Evolutionary conservation across 2,113 vertebrate genomes (phyloP).

Genomic region (Gambusia affinis): DNA sequence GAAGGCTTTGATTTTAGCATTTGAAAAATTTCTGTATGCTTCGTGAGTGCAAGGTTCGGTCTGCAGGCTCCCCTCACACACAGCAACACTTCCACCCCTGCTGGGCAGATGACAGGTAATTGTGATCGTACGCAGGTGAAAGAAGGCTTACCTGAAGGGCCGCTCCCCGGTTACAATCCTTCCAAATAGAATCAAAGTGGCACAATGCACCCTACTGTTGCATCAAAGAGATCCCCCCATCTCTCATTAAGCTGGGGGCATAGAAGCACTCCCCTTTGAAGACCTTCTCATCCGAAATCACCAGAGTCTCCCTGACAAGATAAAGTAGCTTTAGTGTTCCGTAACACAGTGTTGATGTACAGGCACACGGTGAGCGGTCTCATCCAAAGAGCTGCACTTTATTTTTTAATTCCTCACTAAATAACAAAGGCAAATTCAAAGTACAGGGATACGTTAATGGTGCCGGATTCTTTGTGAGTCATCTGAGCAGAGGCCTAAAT

Average conservation of each 20-base stretch:
- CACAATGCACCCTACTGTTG: constrained; percentile 68
- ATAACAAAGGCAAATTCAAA: constrained; percentile 1
- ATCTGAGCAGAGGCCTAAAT: constrained; percentile 5
- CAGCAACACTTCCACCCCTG: constrained; percentile 36
- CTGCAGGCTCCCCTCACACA: constrained; percentile 36
- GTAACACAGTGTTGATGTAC: constrained; percentile 9
- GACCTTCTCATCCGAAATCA: constrained; percentile 59
- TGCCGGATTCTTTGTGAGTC: neutral
- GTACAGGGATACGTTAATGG: neutral
- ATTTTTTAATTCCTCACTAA: constrained; percentile 11
- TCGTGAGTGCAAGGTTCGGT: constrained; percentile 5
- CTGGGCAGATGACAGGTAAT: constrained; percentile 66
- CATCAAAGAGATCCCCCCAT: constrained; percentile 69
- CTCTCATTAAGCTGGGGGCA: constrained; percentile 66
- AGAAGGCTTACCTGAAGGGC: constrained; percentile 65
- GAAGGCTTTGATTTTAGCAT: constrained; percentile 20
- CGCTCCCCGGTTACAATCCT: constrained; percentile 55
- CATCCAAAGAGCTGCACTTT: constrained; percentile 17
- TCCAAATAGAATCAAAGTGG: constrained; percentile 76
- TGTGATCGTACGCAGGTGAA: constrained; percentile 54
- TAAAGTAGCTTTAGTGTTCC: constrained; percentile 31
- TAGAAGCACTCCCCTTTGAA: constrained; percentile 67
- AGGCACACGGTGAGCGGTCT: constrained; percentile 13
- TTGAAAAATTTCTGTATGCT: constrained; percentile 49
- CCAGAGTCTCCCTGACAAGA: constrained; percentile 55